phyloP scores from a whole-genome alignment of 2,113 vertebrate species.

The Illadopsis cleaveri region DNA sequence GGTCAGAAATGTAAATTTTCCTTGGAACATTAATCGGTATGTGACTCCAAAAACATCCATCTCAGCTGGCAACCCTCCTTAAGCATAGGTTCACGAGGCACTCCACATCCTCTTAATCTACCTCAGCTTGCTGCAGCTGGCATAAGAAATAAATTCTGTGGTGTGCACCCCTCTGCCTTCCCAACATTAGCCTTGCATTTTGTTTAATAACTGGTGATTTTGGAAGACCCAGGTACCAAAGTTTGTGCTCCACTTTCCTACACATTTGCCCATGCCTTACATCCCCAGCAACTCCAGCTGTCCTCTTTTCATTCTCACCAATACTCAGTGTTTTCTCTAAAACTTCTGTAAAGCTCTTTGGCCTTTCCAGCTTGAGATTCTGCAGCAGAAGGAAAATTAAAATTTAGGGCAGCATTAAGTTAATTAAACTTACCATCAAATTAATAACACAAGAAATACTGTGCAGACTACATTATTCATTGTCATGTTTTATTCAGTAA shows the following conservation, averaged over 20 bases:
- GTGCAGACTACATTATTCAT: conserved; percentile 40
- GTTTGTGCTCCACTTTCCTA: not conserved
- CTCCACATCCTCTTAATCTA: not conserved
- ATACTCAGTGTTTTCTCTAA: not conserved
- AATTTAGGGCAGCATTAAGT: conserved; percentile 31
- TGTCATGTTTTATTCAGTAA: conserved; percentile 50
- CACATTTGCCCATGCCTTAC: accelerated
- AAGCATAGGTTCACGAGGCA: not conserved
- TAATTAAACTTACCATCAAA: conserved; percentile 42
- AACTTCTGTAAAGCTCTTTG: not conserved
- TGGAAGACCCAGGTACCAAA: not conserved
- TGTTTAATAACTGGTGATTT: not conserved
- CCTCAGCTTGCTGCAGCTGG: not conserved
- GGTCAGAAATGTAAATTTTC: not conserved
- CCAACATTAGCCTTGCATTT: not conserved
- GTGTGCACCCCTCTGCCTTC: accelerated
- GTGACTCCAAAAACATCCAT: not conserved
- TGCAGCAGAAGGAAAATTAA: not conserved
- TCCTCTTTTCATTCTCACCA: not conserved
- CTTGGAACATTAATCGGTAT: not conserved
- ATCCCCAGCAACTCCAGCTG: not conserved
- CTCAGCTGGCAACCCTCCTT: not conserved
- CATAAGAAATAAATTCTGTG: not conserved
- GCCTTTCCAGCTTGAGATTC: not conserved
- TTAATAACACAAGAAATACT: conserved; percentile 42